Evolutionary conservation across 2,797 vertebrate genomes (phyloP).

Genomic region (Enteromius mattozi): DNA sequence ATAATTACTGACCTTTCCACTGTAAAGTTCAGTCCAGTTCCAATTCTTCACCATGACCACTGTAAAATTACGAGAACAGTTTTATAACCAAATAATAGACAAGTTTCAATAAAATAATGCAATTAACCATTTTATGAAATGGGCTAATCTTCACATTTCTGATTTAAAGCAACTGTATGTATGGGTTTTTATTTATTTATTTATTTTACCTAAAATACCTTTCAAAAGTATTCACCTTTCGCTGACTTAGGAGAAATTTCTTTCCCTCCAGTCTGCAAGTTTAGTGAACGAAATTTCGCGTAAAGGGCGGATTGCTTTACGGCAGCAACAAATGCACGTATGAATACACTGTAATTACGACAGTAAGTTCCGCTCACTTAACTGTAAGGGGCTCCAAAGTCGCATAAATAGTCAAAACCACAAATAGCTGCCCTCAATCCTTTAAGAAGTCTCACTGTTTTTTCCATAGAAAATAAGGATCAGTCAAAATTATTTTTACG

Average conservation of each 20-base stretch:
- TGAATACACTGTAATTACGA: neutral
- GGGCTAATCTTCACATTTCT: neutral
- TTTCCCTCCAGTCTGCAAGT: no score
- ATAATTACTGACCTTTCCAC: neutral
- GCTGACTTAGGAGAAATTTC: no score
- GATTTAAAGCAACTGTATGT: neutral
- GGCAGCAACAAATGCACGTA: neutral
- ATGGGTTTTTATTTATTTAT: neutral
- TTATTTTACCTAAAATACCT: neutral
- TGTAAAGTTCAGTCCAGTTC: neutral
- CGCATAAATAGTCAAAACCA: neutral
- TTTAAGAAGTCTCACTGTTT: neutral
- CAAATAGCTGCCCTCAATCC: neutral
- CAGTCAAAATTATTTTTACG: neutral
- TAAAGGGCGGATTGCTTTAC: neutral
- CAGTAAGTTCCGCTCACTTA: neutral
- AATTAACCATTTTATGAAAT: neutral
- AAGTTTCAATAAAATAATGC: neutral
- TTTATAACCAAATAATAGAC: neutral
- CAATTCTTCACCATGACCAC: neutral
- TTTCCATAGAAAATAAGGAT: neutral
- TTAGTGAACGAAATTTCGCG: neutral
- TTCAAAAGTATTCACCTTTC: neutral
- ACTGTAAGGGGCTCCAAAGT: neutral
- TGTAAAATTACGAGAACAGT: neutral